Base-by-base conservation (phyloP, 2,888 invertebrate species). In the Orgyia antiqua region DNA sequence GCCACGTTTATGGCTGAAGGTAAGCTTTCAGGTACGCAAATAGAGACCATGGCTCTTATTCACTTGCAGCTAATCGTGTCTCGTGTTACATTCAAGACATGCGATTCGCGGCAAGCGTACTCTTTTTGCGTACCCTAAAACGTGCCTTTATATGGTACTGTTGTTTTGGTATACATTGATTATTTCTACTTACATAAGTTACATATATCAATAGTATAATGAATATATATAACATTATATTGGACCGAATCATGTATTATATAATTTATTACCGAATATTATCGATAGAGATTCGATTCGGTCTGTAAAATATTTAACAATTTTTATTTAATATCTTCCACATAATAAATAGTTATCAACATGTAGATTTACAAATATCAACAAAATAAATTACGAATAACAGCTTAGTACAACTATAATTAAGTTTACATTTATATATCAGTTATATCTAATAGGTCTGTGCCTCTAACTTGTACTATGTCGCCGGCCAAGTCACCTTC, bases 361-460 rank as follows among this genome's bases (percentile, higher is more conserved):
- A 82, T 82, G 82, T 79, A 82, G 83, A 82, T 83, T 84, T 86
- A 86, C 77, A 84, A 86, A 82, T 84, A 86, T 84, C 83, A 86
- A 86, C 86, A 86, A 84, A 86, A 86, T 86, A 86, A 86, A 84
- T 86, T 86, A 86, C 80, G 79, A 80, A 86, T 84, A 84, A 84
- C 84, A 84, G 83, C 71, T 82, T 80, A 77, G 75, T 83, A 82
- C 74, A 77, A 70, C 53, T 80, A 78, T 58, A 68, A 69, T 70
- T 76, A 79, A 54, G 46, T 74, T 73, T 82, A 10, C 10, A 15
- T 15, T 15, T 15, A 76, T 52, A 51, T 60, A 67, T 68, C 69
- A 66, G 63, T 68, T 70, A 71, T 63, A 58, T 61, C 63, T 71
- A 72, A 50, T 68, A 65, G 65, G 61, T 69, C 72, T 77, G 53